Evolutionary conservation across 2,113 vertebrate species (phyloP).

Genomic region (Pholis gunnellus): DNA sequence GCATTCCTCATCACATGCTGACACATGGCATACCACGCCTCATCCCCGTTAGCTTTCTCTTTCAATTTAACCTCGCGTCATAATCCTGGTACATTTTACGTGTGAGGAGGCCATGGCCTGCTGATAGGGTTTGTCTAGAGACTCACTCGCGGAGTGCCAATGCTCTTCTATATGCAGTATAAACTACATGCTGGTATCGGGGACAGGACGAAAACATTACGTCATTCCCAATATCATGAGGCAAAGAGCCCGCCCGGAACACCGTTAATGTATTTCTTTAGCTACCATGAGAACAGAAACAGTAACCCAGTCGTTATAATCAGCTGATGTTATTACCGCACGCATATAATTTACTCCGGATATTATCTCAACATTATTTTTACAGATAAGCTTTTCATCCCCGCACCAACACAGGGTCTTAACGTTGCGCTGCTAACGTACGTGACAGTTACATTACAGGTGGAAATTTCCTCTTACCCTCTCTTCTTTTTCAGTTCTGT

Average conservation of each 20-base stretch:
- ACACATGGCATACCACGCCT: neutral
- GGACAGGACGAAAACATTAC: constrained; percentile 62
- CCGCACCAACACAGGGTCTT: neutral
- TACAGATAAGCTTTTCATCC: neutral
- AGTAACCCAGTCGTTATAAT: neutral
- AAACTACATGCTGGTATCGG: constrained; percentile 8
- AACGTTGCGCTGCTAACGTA: neutral
- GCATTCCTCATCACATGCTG: neutral
- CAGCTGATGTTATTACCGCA: neutral
- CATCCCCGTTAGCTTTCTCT: constrained; percentile 43
- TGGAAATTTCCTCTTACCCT: constrained; percentile 39
- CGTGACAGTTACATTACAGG: neutral
- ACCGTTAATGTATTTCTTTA: neutral
- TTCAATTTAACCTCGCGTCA: constrained; percentile 26
- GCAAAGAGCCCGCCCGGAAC: neutral
- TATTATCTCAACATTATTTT: neutral
- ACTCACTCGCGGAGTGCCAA: neutral
- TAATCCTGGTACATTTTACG: accelerated
- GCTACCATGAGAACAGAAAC: neutral
- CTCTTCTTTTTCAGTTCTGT: neutral
- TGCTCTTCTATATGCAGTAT: neutral
- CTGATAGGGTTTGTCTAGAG: no score
- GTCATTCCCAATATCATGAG: constrained; percentile 51
- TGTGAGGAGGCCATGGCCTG: neutral
- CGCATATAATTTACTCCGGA: no score